Evolutionary conservation across 2,797 vertebrate genomes (phyloP).

Genomic region (Myotis planiceps): DNA sequence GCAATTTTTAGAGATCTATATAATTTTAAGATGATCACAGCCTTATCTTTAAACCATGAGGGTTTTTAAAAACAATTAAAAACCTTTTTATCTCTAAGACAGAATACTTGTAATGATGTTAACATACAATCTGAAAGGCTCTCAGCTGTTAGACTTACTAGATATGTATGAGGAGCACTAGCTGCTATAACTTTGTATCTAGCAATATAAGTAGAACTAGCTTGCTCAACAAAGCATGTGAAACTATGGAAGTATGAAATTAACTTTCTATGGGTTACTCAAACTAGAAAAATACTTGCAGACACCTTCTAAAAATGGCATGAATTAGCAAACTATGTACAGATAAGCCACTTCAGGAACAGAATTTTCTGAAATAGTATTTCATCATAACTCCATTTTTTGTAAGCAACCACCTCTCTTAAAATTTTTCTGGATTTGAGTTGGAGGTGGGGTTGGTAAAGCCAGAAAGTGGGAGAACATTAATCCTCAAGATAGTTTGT

Average conservation of each 20-base stretch:
- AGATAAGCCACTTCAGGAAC: background rate
- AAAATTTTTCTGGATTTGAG: background rate
- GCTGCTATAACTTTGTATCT: background rate
- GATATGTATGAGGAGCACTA: background rate
- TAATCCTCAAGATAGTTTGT: background rate
- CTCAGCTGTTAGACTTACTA: background rate
- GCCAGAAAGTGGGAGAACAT: background rate
- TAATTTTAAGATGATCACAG: background rate
- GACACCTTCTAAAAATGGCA: background rate
- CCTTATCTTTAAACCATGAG: background rate
- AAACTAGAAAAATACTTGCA: constrained; percentile 6
- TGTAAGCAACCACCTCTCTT: background rate
- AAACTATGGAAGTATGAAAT: background rate
- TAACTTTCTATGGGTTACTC: background rate
- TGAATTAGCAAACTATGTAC: constrained; percentile 1
- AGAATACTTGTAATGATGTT: background rate
- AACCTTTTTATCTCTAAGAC: background rate
- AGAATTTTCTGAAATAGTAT: constrained; percentile 21
- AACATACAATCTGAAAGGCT: background rate
- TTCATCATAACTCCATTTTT: constrained; percentile 26
- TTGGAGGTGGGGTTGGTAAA: background rate
- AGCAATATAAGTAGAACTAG: background rate
- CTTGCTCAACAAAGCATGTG: background rate
- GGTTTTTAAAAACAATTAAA: background rate
- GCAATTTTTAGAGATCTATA: constrained; percentile 6